Evolutionary conservation across 2,797 vertebrate genomes (phyloP).

Genomic region (Danio albolineatus): DNA sequence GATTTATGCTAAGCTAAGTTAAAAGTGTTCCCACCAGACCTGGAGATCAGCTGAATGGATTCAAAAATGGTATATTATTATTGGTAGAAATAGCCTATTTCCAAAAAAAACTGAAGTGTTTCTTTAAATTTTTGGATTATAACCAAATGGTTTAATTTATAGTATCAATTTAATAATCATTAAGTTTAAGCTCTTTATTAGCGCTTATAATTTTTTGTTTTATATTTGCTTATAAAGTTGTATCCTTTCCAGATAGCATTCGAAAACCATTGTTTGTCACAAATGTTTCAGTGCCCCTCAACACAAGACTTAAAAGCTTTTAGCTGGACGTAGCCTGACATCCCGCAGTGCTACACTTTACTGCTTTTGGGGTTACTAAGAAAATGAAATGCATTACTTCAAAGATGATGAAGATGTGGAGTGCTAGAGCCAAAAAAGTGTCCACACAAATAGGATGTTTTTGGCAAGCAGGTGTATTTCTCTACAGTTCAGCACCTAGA

Average conservation of each 20-base stretch:
- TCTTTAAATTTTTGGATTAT: no score
- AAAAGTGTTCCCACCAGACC: no score
- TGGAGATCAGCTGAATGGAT: no score
- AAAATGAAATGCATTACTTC: constrained; percentile 19
- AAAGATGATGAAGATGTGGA: constrained; percentile 5
- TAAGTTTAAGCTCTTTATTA: no score
- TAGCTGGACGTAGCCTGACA: constrained; percentile 1
- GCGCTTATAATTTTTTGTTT: no score
- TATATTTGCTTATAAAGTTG: not conserved
- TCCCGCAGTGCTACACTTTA: constrained; percentile 3
- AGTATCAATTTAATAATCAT: no score
- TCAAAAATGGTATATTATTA: no score
- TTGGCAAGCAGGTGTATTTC: not conserved
- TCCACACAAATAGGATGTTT: constrained; percentile 6
- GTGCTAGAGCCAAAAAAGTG: not conserved
- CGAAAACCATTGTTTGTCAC: not conserved
- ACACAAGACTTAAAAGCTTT: constrained; percentile 31
- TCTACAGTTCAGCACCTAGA: not conserved
- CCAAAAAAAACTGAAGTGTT: no score
- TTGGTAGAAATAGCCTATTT: no score
- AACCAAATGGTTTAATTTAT: no score
- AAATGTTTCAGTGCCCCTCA: constrained; percentile 25
- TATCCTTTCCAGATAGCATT: not conserved
- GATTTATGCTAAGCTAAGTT: no score
- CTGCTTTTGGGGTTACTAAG: constrained; percentile 21